A percentile compares a stretch with the other conserved stretches of the same genome.
Evolutionary conservation across 2,113 vertebrate species (phyloP).

Genomic region (Paratilapia polleni): DNA sequence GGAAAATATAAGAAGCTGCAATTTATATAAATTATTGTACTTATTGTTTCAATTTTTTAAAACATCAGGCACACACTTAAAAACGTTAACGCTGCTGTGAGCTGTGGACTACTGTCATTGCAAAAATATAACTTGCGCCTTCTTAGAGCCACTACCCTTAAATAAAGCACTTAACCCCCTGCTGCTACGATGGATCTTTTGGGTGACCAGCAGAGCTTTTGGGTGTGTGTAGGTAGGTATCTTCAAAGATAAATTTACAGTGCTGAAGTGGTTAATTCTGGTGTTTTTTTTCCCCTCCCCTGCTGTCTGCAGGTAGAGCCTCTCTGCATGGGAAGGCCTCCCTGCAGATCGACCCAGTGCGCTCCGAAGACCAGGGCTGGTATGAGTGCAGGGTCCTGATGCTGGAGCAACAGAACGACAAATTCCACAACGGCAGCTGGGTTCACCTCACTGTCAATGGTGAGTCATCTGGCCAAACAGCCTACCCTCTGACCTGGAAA

Average conservation of each 20-base stretch:
- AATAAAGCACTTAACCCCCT: slow-evolving; percentile 22
- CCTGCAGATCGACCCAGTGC: slow-evolving; percentile 93
- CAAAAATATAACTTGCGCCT: not conserved
- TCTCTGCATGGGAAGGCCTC: slow-evolving; percentile 96
- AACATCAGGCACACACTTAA: not conserved
- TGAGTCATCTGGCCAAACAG: slow-evolving; percentile 70
- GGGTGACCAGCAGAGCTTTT: not conserved
- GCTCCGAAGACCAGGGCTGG: slow-evolving; percentile 98
- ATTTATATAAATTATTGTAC: not conserved
- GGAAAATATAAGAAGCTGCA: not conserved
- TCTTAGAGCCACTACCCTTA: not conserved
- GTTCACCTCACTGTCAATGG: slow-evolving; percentile 98
- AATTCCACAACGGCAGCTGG: slow-evolving; percentile 99
- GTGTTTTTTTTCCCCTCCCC: not conserved
- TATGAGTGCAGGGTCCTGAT: slow-evolving; percentile 98
- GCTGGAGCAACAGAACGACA: slow-evolving; percentile 97
- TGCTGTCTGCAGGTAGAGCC: slow-evolving; percentile 85
- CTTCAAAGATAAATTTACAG: not conserved
- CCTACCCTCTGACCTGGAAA: not conserved
- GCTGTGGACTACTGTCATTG: not conserved
- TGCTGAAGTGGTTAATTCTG: not conserved
- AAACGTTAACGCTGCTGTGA: not conserved
- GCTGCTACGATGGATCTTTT: slow-evolving; percentile 18
- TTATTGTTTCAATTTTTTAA: not conserved
- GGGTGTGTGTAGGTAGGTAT: slow-evolving; percentile 1